phyloP scores from a whole-genome alignment of 2,888 invertebrate genomes.

The Rhamnusium bicolor region DNA sequence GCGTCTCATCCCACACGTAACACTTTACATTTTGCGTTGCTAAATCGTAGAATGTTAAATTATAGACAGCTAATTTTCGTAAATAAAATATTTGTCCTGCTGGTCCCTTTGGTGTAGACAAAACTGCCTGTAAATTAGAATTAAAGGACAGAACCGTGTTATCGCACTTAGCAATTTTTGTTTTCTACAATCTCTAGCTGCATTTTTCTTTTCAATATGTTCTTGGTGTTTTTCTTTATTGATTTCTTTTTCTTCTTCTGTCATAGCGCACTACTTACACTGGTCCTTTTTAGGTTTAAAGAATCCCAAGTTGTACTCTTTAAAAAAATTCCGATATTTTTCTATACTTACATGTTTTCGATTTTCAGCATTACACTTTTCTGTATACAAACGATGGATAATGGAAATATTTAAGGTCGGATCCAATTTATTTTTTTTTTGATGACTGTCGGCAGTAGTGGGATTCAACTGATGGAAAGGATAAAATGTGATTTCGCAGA shows the following conservation, averaged over 20 bases:
- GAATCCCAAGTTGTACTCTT: constrained; percentile 7
- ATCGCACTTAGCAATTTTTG: constrained; percentile 8
- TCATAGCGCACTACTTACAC: constrained; percentile 14
- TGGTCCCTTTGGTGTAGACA: constrained; percentile 13
- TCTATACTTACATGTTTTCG: neutral
- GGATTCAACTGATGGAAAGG: constrained; percentile 53
- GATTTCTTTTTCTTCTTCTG: constrained; percentile 17
- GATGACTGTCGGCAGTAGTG: constrained; percentile 49
- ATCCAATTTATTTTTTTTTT: constrained; percentile 40
- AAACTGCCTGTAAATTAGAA: constrained; percentile 19
- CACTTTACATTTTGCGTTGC: constrained; percentile 10
- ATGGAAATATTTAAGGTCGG: constrained; percentile 48
- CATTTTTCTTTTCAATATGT: constrained; percentile 10
- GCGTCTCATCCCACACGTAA: neutral
- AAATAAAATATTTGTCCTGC: constrained; percentile 29
- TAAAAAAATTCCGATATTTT: constrained; percentile 1
- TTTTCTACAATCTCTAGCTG: constrained; percentile 24
- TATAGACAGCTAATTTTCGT: constrained; percentile 21
- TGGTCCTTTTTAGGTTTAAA: neutral
- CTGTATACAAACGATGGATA: constrained; percentile 51
- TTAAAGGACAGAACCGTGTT: constrained; percentile 23
- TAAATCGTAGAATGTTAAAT: constrained; percentile 24
- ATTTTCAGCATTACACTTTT: constrained; percentile 30
- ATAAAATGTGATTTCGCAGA: constrained; percentile 40
- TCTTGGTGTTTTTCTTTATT: constrained; percentile 6